Evolutionary conservation across 2,113 vertebrate species (phyloP).

Genomic region (Bettongia penicillata): DNA sequence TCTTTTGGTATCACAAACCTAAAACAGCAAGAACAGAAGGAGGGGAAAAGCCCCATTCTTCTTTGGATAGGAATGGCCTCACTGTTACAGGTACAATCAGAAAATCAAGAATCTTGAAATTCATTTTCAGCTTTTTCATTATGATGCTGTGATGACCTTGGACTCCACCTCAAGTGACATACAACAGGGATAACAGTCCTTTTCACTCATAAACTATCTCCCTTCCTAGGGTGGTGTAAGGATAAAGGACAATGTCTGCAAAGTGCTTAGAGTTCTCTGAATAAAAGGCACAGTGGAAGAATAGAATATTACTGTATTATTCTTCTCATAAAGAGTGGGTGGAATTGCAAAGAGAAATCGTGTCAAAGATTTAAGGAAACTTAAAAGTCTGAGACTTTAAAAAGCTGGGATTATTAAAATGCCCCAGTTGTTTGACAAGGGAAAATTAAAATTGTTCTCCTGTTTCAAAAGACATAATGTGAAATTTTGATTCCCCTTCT

Average conservation of each 20-base stretch:
- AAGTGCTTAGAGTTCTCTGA: conserved; percentile 56
- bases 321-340: conserved; percentile 69
- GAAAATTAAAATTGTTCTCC: conserved; percentile 78
- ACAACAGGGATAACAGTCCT: neutral
- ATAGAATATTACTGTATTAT: conserved; percentile 33
- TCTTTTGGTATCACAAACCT: neutral
- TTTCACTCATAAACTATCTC: neutral
- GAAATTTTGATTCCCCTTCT: conserved; percentile 44
- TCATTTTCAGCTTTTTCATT: accelerated
- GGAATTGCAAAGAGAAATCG: conserved; percentile 74
- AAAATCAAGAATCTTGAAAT: neutral
- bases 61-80: too few species aligned
- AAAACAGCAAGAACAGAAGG: neutral
- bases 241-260: conserved; percentile 51
- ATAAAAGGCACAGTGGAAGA: conserved; percentile 48
- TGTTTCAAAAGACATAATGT: conserved; percentile 62
- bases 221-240: conserved; percentile 49
- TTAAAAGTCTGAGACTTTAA: conserved; percentile 73
- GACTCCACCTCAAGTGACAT: neutral
- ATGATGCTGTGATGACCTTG: neutral
- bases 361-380: conserved; percentile 72
- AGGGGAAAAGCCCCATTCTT: too few species aligned
- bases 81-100: accelerated
- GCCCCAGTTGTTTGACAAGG: conserved; percentile 76
- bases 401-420: conserved; percentile 74